Conservation (phyloP, 2,888 invertebrate species). For the Callosobruchus maculatus region DNA sequence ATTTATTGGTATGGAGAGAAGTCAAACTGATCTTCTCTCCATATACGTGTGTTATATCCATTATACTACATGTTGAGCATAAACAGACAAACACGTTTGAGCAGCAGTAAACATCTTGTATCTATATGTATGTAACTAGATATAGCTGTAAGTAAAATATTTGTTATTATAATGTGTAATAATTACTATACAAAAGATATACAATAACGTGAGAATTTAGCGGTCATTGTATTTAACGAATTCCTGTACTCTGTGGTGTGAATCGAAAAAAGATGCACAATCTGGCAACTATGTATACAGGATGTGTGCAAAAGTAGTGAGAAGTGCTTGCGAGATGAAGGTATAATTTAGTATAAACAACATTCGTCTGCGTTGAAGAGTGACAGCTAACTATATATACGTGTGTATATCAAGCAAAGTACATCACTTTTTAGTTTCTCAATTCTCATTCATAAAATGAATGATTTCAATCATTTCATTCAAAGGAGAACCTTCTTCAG, state of each 20-base stretch:
- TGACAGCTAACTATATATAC: too few relatives aligned
- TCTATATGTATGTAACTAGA: constrained; percentile 48
- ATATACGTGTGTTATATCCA: too few relatives aligned
- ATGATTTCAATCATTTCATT: too few relatives aligned
- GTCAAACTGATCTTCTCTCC: too few relatives aligned
- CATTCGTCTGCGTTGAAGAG: too few relatives aligned
- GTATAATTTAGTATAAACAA: too few relatives aligned
- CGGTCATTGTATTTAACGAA: constrained; percentile 30
- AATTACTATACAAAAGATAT: constrained; percentile 25
- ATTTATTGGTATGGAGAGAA: too few relatives aligned
- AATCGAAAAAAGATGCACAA: neutral
- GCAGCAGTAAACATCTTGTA: constrained; percentile 48
- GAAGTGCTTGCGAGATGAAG: too few relatives aligned
- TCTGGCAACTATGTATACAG: neutral
- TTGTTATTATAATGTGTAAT: constrained; percentile 47
- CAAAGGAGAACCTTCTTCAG: too few relatives aligned
- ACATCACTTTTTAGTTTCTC: too few relatives aligned
- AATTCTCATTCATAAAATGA: too few relatives aligned
- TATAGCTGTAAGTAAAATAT: constrained; percentile 43
- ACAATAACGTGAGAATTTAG: constrained; percentile 27
- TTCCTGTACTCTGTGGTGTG: neutral
- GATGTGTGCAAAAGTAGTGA: neutral
- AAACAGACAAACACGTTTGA: neutral
- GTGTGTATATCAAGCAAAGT: too few relatives aligned
- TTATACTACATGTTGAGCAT: neutral